Base-by-base conservation (phyloP, 1,140 invertebrate genomes). In the Paraescarpia echinospica region DNA sequence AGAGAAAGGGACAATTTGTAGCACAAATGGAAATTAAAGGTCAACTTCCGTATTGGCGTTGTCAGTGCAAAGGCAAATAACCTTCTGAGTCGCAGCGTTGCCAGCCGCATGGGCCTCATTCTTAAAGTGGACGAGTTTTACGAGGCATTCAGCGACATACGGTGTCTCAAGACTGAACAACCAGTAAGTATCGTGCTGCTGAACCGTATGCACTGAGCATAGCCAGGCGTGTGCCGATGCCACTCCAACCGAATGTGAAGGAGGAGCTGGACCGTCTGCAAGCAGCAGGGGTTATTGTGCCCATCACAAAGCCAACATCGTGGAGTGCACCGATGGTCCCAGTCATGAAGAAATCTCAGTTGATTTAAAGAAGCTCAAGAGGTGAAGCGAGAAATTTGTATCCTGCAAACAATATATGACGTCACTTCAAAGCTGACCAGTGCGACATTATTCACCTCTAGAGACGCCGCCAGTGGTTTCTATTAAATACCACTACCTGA, bases 281-380 rank as follows among this genome's bases (percentile, higher is more conserved):
- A 89, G 94, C 94, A 91, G n/a, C 91, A 31, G 93, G 92, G 8
- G 92, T 95, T 18, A 95, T 95, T 89, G 90, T 92, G 18, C 92
- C 91, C 89, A 92, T 95, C 27, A 93, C 91, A 1, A 91, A 94
- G 34, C 94, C 94, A 89, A 94, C 94, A 6, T 93, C 90, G 1
- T 95, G 94, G 94, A 92, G 93, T 91, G 93, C 94, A 35, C 93
- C 93, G 0, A 94, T 95, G 91, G 94, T 94, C 2, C 92, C 93
- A 1, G 94, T 95, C 0, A 33, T 91, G 0, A 94, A 95, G 92
- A 92, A 90, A 95, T 97, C 34, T 96, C 96, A 93, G 93, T 97
- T 33, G 96, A 97, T 94, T 96, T 96, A 8, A 94, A 93, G 34
- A 94, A 96, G 91, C 94, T 97, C 92, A 97, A 97, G 4, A 6